Evolutionary conservation across 2,113 vertebrate species (phyloP).

Genomic region (Syngnathus typhle): DNA sequence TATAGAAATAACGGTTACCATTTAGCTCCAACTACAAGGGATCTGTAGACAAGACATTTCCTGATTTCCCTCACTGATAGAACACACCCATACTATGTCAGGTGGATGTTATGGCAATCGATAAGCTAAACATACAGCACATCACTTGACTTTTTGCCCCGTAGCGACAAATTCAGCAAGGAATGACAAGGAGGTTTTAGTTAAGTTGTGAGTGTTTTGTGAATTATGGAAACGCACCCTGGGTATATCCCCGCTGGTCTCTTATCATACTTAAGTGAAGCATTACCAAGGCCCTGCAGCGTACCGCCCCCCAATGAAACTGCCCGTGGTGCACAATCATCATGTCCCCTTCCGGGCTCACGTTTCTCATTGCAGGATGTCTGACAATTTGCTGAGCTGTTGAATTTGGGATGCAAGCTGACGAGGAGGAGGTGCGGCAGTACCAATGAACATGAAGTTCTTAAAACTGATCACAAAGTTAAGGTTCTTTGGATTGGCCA

Average conservation of each 20-base stretch:
- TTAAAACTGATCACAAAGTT: slow-evolving; percentile 26
- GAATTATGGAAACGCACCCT: slow-evolving; percentile 42
- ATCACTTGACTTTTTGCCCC: slow-evolving; percentile 43
- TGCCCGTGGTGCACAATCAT: slow-evolving; percentile 67
- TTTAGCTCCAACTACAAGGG: neutral
- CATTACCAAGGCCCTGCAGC: slow-evolving; percentile 61
- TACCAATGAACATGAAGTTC: slow-evolving; percentile 28
- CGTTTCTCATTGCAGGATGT: slow-evolving; percentile 69
- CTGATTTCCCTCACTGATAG: slow-evolving; percentile 32
- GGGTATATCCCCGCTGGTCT: slow-evolving; percentile 59
- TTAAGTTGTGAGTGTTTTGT: slow-evolving; percentile 54
- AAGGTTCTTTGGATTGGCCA: neutral
- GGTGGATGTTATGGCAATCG: slow-evolving; percentile 18
- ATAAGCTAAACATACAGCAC: slow-evolving; percentile 37
- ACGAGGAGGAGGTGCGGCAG: slow-evolving; percentile 38
- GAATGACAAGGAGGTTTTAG: slow-evolving; percentile 44
- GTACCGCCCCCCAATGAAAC: slow-evolving; percentile 56
- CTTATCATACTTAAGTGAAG: slow-evolving; percentile 65
- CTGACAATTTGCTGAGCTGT: slow-evolving; percentile 70
- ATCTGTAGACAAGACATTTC: slow-evolving; percentile 12
- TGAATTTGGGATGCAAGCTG: slow-evolving; percentile 41
- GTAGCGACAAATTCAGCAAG: slow-evolving; percentile 34
- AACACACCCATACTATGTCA: slow-evolving; percentile 28
- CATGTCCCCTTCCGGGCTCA: slow-evolving; percentile 60
- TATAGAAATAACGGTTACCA: neutral